Conservation (phyloP, 2,797 vertebrate genomes). For the Centropyge bicolor region DNA sequence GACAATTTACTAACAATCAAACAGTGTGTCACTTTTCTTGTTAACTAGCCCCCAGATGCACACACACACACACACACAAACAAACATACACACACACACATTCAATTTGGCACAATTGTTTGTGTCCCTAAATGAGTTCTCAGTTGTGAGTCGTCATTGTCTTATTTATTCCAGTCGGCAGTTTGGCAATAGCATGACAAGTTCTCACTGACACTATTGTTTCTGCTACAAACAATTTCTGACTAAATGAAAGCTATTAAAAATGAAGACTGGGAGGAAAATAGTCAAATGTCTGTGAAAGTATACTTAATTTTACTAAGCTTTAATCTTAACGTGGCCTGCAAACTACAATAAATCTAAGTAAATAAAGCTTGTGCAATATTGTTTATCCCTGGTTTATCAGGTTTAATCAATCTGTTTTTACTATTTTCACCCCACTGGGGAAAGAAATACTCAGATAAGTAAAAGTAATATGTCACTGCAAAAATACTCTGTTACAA, state of each 20-base stretch:
- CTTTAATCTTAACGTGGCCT: background rate
- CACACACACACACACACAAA: background rate
- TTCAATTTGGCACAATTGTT: conserved; percentile 58
- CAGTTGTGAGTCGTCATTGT: conserved; percentile 49
- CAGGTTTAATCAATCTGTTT: background rate
- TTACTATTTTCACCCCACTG: background rate
- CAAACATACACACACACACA: no score
- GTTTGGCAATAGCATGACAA: conserved; percentile 24
- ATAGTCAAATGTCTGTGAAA: background rate
- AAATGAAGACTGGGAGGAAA: conserved; percentile 4
- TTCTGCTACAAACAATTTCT: conserved; percentile 15
- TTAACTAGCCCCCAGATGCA: conserved; percentile 63
- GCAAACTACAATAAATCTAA: background rate
- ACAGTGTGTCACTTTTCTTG: conserved; percentile 64
- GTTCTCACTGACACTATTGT: conserved; percentile 26
- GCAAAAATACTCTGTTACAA: no score
- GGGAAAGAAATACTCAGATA: background rate
- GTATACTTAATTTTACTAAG: background rate
- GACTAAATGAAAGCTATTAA: conserved; percentile 16
- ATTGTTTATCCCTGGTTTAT: background rate
- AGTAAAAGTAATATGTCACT: background rate
- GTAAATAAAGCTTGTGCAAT: background rate
- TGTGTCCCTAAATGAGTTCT: conserved; percentile 59
- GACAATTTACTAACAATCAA: conserved; percentile 75
- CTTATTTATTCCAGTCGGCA: conserved; percentile 51